A percentile compares a stretch with the other conserved stretches of the same genome.
Evolutionary conservation across 2,113 vertebrate species (phyloP).

Genomic region (Callionymus lyra): DNA sequence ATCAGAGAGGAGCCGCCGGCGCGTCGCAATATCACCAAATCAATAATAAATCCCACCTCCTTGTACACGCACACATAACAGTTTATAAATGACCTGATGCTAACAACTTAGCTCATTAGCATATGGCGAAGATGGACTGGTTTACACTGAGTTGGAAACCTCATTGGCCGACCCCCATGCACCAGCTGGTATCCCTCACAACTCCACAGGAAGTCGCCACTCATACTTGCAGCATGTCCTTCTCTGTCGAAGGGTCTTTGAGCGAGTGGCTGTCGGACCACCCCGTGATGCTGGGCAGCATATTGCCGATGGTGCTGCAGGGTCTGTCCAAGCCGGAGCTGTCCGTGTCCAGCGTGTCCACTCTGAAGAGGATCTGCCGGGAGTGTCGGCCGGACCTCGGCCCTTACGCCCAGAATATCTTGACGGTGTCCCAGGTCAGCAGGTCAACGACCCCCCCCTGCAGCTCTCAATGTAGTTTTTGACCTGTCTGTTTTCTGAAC

Average conservation of each 20-base stretch:
- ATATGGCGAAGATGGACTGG: no score
- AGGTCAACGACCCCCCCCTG: not conserved
- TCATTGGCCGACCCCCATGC: no score
- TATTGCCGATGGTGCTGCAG: constrained; percentile 87
- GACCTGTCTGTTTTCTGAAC: constrained; percentile 2
- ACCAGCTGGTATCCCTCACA: no score
- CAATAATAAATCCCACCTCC: no score
- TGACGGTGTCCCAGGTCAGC: constrained; percentile 84
- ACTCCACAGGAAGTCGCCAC: no score
- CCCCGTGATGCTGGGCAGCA: constrained; percentile 85
- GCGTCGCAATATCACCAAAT: no score
- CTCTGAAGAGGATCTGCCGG: constrained; percentile 94
- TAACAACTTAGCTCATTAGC: no score
- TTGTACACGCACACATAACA: no score
- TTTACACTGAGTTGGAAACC: no score
- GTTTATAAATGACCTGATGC: no score
- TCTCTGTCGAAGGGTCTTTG: constrained; percentile 72
- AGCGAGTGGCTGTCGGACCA: constrained; percentile 96
- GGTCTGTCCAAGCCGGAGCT: constrained; percentile 85
- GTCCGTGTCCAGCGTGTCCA: constrained; percentile 90
- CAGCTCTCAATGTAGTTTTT: not conserved
- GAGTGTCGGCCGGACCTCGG: constrained; percentile 87
- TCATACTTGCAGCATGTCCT: no score
- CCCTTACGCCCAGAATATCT: constrained; percentile 82
- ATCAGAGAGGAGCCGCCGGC: no score